phyloP scores from a whole-genome alignment of 2,113 vertebrate genomes.

The Gallinago paraguaiae region DNA sequence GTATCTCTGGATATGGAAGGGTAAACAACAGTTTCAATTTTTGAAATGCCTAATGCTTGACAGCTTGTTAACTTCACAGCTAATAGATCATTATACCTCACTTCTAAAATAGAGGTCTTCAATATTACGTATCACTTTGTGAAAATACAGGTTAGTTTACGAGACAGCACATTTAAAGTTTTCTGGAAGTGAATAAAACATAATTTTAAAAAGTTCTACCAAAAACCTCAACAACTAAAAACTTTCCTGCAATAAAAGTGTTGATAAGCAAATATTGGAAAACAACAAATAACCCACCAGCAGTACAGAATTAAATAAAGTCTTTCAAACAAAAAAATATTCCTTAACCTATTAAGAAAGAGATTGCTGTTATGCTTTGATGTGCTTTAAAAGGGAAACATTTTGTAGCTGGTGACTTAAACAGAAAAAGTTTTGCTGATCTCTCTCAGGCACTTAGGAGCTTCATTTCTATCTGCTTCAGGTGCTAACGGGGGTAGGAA shows the following conservation, averaged over 20 bases:
- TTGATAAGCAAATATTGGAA: neutral
- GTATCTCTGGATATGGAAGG: neutral
- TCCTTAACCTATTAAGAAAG: neutral
- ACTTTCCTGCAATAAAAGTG: neutral
- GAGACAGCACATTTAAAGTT: neutral
- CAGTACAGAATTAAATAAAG: neutral
- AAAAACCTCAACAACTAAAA: neutral
- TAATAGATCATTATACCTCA: neutral
- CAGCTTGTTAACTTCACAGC: neutral
- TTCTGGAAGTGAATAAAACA: neutral
- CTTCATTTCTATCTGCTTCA: neutral
- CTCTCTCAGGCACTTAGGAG: neutral
- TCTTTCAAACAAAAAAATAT: neutral
- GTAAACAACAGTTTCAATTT: neutral
- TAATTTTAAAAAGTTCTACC: neutral
- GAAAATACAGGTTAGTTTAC: neutral
- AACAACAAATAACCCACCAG: neutral
- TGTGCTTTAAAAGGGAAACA: neutral
- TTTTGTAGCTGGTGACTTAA: neutral
- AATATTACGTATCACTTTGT: neutral
- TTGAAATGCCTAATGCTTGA: neutral
- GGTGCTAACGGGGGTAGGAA: neutral
- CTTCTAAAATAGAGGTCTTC: neutral
- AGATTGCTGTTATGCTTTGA: neutral
- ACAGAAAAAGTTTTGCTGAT: neutral